phyloP scores from a whole-genome alignment of 2,888 invertebrate genomes.

The Ferrisia virgata region DNA sequence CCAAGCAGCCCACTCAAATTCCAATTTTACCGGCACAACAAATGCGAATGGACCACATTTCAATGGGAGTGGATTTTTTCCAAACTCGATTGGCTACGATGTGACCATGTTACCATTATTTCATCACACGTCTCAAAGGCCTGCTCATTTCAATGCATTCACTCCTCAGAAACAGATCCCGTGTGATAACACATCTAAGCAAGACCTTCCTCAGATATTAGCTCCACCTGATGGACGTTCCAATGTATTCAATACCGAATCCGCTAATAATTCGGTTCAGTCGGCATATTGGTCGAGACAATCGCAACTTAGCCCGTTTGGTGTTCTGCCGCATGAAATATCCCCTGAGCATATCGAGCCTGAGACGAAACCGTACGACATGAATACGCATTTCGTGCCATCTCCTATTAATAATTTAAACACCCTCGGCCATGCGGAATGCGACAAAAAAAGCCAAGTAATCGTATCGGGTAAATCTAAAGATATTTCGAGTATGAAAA shows the following conservation, averaged over 20 bases:
- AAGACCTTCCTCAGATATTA: conserved; percentile 12
- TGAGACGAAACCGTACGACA: conserved; percentile 1
- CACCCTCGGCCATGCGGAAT: background rate
- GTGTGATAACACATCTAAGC: background rate
- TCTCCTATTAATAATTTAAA: conserved; percentile 8
- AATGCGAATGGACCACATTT: conserved; percentile 2
- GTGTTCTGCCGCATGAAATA: conserved; percentile 34
- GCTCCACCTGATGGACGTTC: background rate
- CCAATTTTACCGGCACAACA: background rate
- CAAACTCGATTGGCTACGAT: conserved; percentile 36
- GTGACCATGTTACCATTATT: conserved; percentile 38
- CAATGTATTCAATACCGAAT: background rate
- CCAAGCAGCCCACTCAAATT: conserved; percentile 36
- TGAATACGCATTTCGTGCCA: background rate
- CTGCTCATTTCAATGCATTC: conserved; percentile 34
- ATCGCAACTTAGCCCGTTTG: conserved; percentile 29
- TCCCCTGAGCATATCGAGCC: background rate
- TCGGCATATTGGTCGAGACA: conserved; percentile 37
- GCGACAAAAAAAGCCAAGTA: conserved; percentile 17
- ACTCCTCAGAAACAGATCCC: background rate
- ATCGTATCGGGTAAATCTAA: background rate
- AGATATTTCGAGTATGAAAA: background rate
- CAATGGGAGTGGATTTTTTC: conserved; percentile 14
- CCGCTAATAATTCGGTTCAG: background rate
- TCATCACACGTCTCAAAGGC: conserved; percentile 15